Evolutionary conservation across 30 jellyfish, hydroid and myxozoan genomes (phyloP).

Genomic region (Aurelia aurita complex sp. Pacific): DNA sequence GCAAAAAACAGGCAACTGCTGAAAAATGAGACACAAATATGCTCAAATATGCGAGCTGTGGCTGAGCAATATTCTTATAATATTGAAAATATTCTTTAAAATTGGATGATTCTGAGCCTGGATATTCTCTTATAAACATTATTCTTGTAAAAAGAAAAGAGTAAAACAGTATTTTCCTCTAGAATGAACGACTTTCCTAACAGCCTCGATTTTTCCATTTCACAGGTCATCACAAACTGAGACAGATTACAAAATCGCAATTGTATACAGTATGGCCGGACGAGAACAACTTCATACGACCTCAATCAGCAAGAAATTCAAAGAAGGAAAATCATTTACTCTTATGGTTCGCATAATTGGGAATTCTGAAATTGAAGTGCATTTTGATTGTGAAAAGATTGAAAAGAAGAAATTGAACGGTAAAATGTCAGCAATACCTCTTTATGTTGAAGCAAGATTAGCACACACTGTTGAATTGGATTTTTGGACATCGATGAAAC

Average conservation of each 20-base stretch:
- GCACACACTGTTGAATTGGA: slow-evolving; percentile 36
- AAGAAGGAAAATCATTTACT: slow-evolving; percentile 37
- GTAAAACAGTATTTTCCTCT: too few relatives aligned
- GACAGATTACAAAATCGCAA: slow-evolving; percentile 14
- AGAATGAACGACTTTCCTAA: too few relatives aligned
- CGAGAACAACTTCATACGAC: background rate
- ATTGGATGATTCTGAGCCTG: too few relatives aligned
- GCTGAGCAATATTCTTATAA: too few relatives aligned
- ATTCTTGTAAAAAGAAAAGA: too few relatives aligned
- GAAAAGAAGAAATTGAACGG: background rate
- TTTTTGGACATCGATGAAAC: slow-evolving; percentile 20
- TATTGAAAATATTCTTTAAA: too few relatives aligned
- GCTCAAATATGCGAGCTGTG: too few relatives aligned
- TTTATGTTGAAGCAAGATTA: slow-evolving; percentile 41
- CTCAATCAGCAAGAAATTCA: slow-evolving; percentile 22
- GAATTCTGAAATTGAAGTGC: slow-evolving; percentile 8
- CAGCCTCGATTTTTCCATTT: too few relatives aligned
- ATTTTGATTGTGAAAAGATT: slow-evolving; percentile 15
- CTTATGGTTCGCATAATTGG: slow-evolving; percentile 34
- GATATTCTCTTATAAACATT: too few relatives aligned
- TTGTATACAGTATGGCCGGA: slow-evolving; percentile 24
- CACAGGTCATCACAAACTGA: background rate
- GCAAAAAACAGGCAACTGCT: too few relatives aligned
- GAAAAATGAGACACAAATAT: too few relatives aligned
- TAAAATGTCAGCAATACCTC: slow-evolving; percentile 30